phyloP scores from a whole-genome alignment of 1,140 invertebrate genomes.

The Hirudo medicinalis region DNA sequence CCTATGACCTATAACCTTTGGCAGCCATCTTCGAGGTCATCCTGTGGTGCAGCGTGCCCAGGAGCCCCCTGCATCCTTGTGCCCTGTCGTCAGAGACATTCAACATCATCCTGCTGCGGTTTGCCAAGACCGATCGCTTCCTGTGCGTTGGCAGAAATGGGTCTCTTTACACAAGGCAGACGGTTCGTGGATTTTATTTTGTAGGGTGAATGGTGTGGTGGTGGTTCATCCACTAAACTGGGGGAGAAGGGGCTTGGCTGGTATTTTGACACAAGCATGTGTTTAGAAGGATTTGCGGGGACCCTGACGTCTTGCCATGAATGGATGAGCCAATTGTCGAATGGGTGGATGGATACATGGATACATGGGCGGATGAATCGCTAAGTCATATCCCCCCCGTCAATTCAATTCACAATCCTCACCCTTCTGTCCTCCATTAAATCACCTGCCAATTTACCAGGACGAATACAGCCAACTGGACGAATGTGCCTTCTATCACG shows the following conservation, averaged over 20 bases:
- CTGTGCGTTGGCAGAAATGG: conserved; percentile 7
- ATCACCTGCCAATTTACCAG: not conserved
- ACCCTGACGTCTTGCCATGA: too few species aligned
- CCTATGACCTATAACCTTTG: too few species aligned
- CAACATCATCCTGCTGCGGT: not conserved
- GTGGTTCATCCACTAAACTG: too few species aligned
- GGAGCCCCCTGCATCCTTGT: not conserved
- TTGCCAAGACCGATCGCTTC: conserved; percentile 4
- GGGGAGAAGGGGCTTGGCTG: too few species aligned
- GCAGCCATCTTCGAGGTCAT: conserved; percentile 15
- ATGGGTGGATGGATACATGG: too few species aligned
- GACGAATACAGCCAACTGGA: not conserved
- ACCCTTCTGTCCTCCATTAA: not conserved
- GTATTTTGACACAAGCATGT: too few species aligned
- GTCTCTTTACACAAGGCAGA: not conserved
- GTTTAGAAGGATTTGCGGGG: too few species aligned
- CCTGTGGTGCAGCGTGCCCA: conserved; percentile 8
- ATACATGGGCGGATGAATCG: too few species aligned
- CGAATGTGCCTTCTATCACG: conserved; percentile 14
- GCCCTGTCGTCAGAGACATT: not conserved
- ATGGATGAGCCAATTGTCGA: too few species aligned
- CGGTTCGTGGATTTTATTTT: not conserved
- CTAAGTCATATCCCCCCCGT: too few species aligned
- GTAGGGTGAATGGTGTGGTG: too few species aligned
- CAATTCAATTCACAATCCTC: too few species aligned